Evolutionary conservation across 2,113 vertebrate genomes (phyloP).

Genomic region (Coptodon rendalli): DNA sequence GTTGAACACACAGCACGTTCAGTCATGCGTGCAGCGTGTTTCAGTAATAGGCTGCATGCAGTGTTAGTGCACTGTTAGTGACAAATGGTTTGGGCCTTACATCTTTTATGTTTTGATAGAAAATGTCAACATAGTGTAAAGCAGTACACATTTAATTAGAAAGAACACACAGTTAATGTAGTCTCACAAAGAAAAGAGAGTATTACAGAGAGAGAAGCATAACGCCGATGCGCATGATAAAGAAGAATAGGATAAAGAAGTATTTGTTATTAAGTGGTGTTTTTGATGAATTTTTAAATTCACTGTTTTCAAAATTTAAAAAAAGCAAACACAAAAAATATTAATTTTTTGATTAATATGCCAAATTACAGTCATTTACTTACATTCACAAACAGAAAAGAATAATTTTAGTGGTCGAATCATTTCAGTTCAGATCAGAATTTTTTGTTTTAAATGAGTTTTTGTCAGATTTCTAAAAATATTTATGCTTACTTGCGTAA

Average conservation of each 20-base stretch:
- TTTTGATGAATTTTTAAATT: not conserved
- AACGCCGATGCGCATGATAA: not conserved
- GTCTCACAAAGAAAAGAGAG: not conserved
- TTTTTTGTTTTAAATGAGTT: not conserved
- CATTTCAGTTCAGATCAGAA: not conserved
- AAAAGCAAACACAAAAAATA: not conserved
- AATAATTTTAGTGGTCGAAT: fast-evolving
- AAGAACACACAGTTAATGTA: not conserved
- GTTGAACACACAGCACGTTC: not conserved
- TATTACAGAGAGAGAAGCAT: not conserved
- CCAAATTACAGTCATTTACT: not conserved
- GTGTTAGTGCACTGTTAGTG: not conserved
- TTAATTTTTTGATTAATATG: not conserved
- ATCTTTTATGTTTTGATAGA: not conserved
- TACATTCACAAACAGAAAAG: not conserved
- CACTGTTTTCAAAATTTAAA: not conserved
- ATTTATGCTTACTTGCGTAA: not conserved
- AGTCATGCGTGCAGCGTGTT: constrained; percentile 1
- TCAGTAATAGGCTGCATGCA: not conserved
- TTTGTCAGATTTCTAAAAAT: not conserved
- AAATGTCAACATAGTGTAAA: not conserved
- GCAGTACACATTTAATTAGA: constrained; percentile 9
- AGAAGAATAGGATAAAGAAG: not conserved
- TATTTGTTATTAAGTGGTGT: not conserved
- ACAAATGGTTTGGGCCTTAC: not conserved